These are phyloP conservation scores for Epinotia ramella DNA, from an alignment of 2,888 invertebrate species.

Conservation along the genomic window DNA sequence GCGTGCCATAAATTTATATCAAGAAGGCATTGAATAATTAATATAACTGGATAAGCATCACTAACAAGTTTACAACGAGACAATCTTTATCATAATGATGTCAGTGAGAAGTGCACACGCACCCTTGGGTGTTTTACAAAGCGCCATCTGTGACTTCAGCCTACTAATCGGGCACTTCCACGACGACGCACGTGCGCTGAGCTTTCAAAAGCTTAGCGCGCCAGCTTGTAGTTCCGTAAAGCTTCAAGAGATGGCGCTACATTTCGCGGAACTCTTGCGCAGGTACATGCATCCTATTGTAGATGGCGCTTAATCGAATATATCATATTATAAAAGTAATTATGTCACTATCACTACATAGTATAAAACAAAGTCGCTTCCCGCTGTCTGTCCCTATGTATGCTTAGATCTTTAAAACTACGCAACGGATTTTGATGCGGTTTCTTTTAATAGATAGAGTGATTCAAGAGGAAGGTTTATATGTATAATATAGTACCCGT, in stretches of 20 bases:
- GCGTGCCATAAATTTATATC: neutral
- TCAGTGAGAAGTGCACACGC: neutral
- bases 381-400: too few species aligned
- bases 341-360: too few species aligned
- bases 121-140: neutral
- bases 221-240: neutral
- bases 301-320: constrained; percentile 24
- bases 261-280: constrained; percentile 24
- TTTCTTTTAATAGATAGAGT: too few species aligned
- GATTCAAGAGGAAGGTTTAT: too few species aligned
- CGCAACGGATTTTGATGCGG: too few species aligned
- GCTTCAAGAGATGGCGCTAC: constrained; percentile 4
- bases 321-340: too few species aligned
- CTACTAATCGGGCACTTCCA: neutral
- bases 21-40: neutral
- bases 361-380: too few species aligned
- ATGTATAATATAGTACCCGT: too few species aligned
- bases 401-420: too few species aligned
- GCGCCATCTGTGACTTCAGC: neutral
- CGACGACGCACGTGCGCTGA: neutral
- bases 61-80: too few species aligned
- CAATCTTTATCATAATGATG: neutral
- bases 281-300: constrained; percentile 6
- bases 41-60: too few species aligned
- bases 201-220: constrained; percentile 1